phyloP scores from a whole-genome alignment of 1,140 invertebrate species.

The Platorchestia sp. region DNA sequence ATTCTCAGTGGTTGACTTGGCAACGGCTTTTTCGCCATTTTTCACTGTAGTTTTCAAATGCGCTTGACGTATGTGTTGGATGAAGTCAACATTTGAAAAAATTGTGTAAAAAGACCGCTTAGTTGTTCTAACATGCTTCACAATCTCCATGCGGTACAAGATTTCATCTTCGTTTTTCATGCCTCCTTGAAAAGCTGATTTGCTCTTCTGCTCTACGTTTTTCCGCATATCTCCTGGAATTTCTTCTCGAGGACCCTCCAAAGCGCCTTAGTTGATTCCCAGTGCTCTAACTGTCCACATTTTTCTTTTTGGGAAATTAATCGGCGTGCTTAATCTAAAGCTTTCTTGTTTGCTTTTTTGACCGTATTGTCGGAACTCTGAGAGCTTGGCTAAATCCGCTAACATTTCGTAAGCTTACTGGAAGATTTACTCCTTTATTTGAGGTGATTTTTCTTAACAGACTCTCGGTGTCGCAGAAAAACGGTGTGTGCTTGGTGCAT shows the following conservation, averaged over 20 bases:
- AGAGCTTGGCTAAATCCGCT: not conserved
- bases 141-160: not conserved
- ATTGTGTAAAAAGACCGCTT: not conserved
- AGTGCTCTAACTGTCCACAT: not conserved
- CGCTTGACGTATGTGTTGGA: not conserved
- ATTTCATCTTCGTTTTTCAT: not conserved
- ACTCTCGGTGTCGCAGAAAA: not conserved
- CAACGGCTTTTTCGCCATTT: too few relatives aligned
- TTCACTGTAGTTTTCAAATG: not conserved
- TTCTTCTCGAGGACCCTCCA: not conserved
- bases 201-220: not conserved
- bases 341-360: not conserved
- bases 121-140: not conserved
- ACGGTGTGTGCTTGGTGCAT: not conserved
- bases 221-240: not conserved
- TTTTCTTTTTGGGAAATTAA: not conserved
- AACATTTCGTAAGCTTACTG: not conserved
- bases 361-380: not conserved
- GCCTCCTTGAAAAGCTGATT: not conserved
- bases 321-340: not conserved
- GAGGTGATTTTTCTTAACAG: not conserved
- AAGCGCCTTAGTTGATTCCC: not conserved
- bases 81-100: not conserved
- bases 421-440: not conserved
- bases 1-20: too few relatives aligned